Base-by-base conservation (phyloP, 2,797 vertebrate genomes). In the Cuniculus paca region DNA sequence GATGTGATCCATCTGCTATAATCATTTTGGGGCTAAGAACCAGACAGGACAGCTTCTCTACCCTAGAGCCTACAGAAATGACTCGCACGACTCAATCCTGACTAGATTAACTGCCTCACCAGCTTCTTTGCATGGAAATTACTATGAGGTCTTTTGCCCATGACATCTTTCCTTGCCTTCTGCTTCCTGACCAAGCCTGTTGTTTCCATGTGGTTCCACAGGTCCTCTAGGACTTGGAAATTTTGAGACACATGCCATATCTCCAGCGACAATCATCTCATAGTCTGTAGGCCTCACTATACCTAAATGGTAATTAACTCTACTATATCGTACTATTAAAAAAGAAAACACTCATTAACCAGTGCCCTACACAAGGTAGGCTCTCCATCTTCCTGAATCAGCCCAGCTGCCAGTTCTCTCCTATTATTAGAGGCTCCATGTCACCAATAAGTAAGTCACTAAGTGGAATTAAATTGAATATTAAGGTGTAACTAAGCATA, bases 381-480 rank as follows among this genome's bases (percentile, higher is more conserved):
- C 5, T 52, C 48, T 6, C 20, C 16, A 34, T n/a, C 1, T 2
- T 88, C 60, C 28, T 9, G 28, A 48, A 14, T 52, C 58, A 58
- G 13, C 16, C 31, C 12, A 42, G 19, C 39, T 14, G 3, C 26
- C 0, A 5, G 4, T 28, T 88, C 10, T 70, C 36, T 58, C 50
- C 5, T 86, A 75, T 70, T 39, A 16, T 34, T 58, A 39, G 31
- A 78, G 42, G 48, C 6, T 24, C 70, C 28, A n/a, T 60, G 22
- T 4, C 42, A 61, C 16, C 58, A 26, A 70, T 68, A 82, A 70
- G 1, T 22, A 50, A 60, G 42, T 50, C 75, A 86, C 45, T 70
- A 77, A 91, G 24, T 26, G 36, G 88, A 92, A 87, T 82, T 24
- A 56, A 72, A 68, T 22, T 34, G 50, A 78, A 94, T 72, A 65